Conservation (phyloP, 2,113 vertebrate species). For the Psettodes erumei region DNA sequence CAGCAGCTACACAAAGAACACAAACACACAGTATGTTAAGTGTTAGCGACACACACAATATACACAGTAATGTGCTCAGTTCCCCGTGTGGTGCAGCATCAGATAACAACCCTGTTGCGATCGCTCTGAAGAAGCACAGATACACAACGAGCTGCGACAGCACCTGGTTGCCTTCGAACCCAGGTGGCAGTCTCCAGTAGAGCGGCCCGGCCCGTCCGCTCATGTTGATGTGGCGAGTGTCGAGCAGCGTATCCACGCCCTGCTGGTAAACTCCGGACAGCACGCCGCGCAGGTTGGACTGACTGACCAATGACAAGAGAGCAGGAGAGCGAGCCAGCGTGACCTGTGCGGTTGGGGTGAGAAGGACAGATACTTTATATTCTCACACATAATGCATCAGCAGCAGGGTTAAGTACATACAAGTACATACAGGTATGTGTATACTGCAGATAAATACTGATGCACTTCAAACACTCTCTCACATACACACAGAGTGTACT, state of each 20-base stretch:
- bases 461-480: too few species aligned
- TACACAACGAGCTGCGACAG: too few species aligned
- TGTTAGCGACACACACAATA: neutral
- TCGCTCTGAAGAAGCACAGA: too few species aligned
- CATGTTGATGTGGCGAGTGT: conserved; percentile 79
- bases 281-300: conserved; percentile 85
- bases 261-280: conserved; percentile 87
- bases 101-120: too few species aligned
- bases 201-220: conserved; percentile 81
- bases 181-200: conserved; percentile 90
- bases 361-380: neutral
- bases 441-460: too few species aligned
- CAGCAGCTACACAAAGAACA: conserved; percentile 81
- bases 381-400: too few species aligned
- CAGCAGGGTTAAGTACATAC: too few species aligned
- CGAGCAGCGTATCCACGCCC: conserved; percentile 85
- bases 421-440: too few species aligned
- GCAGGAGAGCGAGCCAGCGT: neutral
- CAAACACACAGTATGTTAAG: neutral
- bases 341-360: conserved; percentile 37
- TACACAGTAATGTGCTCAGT: too few species aligned
- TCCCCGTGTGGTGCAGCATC: too few species aligned
- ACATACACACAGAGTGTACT: too few species aligned
- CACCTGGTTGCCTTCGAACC: conserved; percentile 89
- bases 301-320: conserved; percentile 84